Evolutionary conservation across 2,888 invertebrate species (phyloP), one percentile per base, ranked within the genome.

Genomic region (Sphinx pinastri): DNA sequence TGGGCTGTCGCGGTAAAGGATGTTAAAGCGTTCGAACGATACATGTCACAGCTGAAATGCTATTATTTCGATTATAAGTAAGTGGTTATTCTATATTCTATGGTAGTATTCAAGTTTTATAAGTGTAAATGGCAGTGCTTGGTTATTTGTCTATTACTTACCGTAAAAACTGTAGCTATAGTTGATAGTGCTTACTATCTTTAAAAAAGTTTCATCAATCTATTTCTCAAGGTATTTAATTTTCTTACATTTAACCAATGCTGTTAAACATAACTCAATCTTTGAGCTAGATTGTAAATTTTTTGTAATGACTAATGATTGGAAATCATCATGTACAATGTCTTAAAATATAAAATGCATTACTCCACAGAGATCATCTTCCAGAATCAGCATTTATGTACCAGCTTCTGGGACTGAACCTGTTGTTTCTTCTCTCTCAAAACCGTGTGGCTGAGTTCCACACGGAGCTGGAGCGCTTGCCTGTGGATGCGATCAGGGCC

Each of bases 361-460:
- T 38, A 38, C 2, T 55, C 19, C 19, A 55, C 84, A 93, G 93
- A 79, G 92, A 96, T 71, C 96, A 97, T 82, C 94, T 99, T 60
- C 97, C 98, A 12, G 98, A 99, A 88, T 99, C 99, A 0, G 95
- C 98, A 4, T 99, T 97, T 86, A 99, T 98, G 94, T 98, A 98
- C 89, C 98, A 99, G 88, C 94, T 99, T 25, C 94, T 99, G 52
- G 99, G 99, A 0, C 93, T 99, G 57, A 99, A 99, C 93, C 95
- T 99, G 25, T 94, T 99, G 70, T 98, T 98, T 89, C 94, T 99
- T 55, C 93, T 99, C 16, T 98, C 99, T 3, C 98, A 99, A 88
- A 99, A 99, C 89, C 95, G 99, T 80, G 98, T 99, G 0, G 99
- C 99, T 0, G 99, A 99, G 89, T 99, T 99, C 90, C 99, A 99